Evolutionary conservation across 1,140 invertebrate species (phyloP).

Genomic region (Papilio xuthus): DNA sequence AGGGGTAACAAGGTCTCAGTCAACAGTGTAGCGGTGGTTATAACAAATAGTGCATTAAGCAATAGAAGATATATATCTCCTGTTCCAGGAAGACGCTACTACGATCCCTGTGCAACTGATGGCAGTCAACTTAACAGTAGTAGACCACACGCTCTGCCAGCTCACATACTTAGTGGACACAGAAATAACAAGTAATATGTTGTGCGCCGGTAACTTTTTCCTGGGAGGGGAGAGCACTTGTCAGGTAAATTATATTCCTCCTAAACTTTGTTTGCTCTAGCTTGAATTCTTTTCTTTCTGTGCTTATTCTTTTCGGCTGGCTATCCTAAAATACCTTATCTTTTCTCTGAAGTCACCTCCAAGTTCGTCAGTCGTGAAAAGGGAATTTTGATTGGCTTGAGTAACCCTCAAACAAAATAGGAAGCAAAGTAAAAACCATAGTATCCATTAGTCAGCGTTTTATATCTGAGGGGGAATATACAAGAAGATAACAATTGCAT

Average conservation of each 20-base stretch:
- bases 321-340: too few relatives aligned
- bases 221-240: slow-evolving; percentile 72
- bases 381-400: too few relatives aligned
- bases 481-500: too few relatives aligned
- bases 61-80: neutral
- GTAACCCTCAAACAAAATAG: too few relatives aligned
- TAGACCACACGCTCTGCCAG: slow-evolving; percentile 50
- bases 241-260: slow-evolving; percentile 55
- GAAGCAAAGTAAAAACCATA: too few relatives aligned
- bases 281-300: too few relatives aligned
- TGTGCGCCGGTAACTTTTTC: slow-evolving; percentile 73
- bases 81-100: slow-evolving; percentile 63
- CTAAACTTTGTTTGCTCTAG: too few relatives aligned
- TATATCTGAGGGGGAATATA: neutral
- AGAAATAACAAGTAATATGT: slow-evolving; percentile 68
- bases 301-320: too few relatives aligned
- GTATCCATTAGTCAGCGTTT: too few relatives aligned
- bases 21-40: neutral
- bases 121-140: slow-evolving; percentile 64
- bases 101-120: slow-evolving; percentile 67
- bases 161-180: slow-evolving; percentile 44
- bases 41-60: neutral
- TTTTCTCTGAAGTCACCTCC: too few relatives aligned
- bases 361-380: too few relatives aligned
- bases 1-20: neutral